Base-by-base conservation (phyloP, 1,140 invertebrate species). In the Pomacea maculata region DNA sequence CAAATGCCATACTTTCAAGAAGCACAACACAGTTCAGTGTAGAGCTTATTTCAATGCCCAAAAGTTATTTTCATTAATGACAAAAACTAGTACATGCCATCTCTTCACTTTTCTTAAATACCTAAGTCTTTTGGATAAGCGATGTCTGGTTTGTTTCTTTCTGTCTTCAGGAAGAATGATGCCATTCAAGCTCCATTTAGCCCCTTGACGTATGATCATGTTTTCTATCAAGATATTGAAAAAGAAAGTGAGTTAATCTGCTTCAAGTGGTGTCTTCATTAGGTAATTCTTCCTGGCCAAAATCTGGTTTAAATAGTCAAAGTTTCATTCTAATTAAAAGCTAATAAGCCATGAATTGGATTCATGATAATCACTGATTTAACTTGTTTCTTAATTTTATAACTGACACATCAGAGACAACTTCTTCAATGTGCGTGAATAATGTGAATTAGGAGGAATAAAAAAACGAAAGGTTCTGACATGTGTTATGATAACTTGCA, bases 131-230 rank as follows among this genome's bases (percentile, higher is more conserved):
- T 89, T 90, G 7, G 89, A 89, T 78, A 91, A 76, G 68, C 82
- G 85, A 19, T 86, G 80, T 79, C 85, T 91, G 17, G 80, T 87
- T 19, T 80, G 81, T 78, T 86, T 88, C 72, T 86, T 89, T 65
- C 87, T 86, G 1, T 82, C 84, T 70, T 87, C 85, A 67, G 87
- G 87, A 21, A 90, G 80, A 21, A 89, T 83, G 19, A 91, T 84
- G 57, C 90, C 90, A 65, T 86, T 87, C 82, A 90, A 82, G 64
- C 87, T 91, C 90, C 90, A 91, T 57, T 86, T 88, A 19, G 88
- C 83, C 15, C 85, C 80, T 78, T 88, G 84, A 19, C 79, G 87
- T 11, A 85, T 80, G 54, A 87, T 84, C 77, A 87, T 84, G 73
- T 86, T 88, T 78, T 85, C 89, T 91, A 75, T 73, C 85, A 81